Percentiles rank a stretch among this genome's conserved stretches.
Conservation (phyloP, 2,113 vertebrate species). For the Entomyzon cyanotis region DNA sequence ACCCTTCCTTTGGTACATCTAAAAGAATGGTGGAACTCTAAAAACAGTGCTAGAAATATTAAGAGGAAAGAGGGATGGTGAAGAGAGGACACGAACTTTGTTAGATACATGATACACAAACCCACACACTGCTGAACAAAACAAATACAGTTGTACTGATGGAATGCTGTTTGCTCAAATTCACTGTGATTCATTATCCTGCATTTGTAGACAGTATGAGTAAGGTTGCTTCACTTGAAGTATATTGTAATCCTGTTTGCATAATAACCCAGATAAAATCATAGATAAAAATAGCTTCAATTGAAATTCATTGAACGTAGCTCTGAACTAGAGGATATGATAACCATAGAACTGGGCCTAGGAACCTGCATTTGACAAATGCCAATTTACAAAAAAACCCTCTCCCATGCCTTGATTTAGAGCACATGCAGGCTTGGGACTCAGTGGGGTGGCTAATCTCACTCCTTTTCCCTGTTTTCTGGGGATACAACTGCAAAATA, state of each 20-base stretch:
- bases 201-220: background rate
- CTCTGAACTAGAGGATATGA: background rate
- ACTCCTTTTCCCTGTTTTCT: background rate
- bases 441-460: background rate
- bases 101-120: background rate
- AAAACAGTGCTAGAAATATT: background rate
- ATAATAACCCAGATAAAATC: constrained; percentile 32
- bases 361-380: background rate
- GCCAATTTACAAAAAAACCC: background rate
- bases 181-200: constrained; percentile 16
- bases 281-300: constrained; percentile 40
- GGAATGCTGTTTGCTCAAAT: background rate
- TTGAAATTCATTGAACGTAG: constrained; percentile 20
- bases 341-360: background rate
- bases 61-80: background rate
- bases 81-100: background rate
- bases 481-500: background rate
- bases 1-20: background rate
- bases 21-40: background rate
- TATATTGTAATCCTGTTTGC: constrained; percentile 29
- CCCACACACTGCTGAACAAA: background rate
- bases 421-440: background rate
- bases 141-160: background rate
- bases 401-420: background rate
- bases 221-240: constrained; percentile 23